These are phyloP conservation scores for Ormia ochracea DNA, from an alignment of 2,888 invertebrate genomes.

Conservation along the genomic window DNA sequence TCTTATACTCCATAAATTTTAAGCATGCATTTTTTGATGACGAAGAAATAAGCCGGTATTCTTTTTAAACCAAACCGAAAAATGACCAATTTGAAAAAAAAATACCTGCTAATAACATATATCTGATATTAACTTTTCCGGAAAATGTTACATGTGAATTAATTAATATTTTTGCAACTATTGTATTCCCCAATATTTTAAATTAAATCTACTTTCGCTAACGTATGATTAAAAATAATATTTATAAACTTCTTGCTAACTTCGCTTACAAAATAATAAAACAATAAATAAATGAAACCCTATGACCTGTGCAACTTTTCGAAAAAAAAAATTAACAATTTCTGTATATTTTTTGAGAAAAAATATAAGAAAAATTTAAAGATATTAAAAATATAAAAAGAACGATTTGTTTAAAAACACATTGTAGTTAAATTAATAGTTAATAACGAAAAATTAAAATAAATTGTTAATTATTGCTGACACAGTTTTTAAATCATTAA, in stretches of 20 bases:
- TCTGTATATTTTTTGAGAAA: conserved; percentile 37
- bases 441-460: conserved; percentile 31
- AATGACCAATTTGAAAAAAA: too few relatives aligned
- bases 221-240: neutral
- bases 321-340: conserved; percentile 7
- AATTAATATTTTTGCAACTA: neutral
- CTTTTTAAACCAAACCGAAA: too few relatives aligned
- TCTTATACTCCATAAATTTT: too few relatives aligned
- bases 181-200: neutral
- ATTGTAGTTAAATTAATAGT: conserved; percentile 51
- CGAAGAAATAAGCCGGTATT: too few relatives aligned
- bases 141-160: neutral
- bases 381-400: conserved; percentile 2
- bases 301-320: conserved; percentile 55
- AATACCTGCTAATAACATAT: too few relatives aligned
- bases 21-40: too few relatives aligned
- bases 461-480: conserved; percentile 61
- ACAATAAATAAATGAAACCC: conserved; percentile 51
- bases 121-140: neutral
- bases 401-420: conserved; percentile 32
- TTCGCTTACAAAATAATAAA: conserved; percentile 51
- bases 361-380: neutral
- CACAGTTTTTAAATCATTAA: conserved; percentile 50
- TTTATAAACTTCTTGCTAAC: conserved; percentile 24
- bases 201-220: neutral